Base-by-base conservation (phyloP, 2,113 vertebrate genomes). In the Sterna hirundo region DNA sequence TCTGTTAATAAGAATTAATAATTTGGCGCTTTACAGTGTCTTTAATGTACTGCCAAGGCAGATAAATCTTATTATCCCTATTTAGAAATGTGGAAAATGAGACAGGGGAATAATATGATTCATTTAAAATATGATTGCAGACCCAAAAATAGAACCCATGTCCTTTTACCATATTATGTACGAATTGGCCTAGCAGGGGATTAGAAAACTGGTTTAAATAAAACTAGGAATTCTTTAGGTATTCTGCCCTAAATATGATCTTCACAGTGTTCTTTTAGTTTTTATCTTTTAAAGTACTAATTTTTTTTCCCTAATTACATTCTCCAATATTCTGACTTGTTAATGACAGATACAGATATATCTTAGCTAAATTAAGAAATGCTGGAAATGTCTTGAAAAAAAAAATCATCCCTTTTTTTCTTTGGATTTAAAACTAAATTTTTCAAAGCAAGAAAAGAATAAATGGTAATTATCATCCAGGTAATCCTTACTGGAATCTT, bases 1-100 rank as follows among this genome's bases (percentile, higher is more conserved):
- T 68, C 16, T 60, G 14, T 61, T 91, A 93, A 74, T 44, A 82
- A 46, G 34, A 96, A 91, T 79, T 86, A 75, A 27, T 87, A 79
- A 87, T 61, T 40, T 75, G 44, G 52, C 85, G 62, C 25, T 85
- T 77, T 95, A 62, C 65, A 57, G 49, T 79, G 54, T 40, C 78
- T 94, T 95, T 93, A 82, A 91, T 87, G 66, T 76, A 69, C 66
- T 96, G 80, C 81, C 90, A 96, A 83, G 65, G 70, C 70, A 89
- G 74, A 94, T 46, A 87, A 79, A 93, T 44, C 78, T 79, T 80
- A 90, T 91, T 93, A 95, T 90, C 66, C 34, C 62, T 79, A 69
- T 64, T 94, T 80, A 87, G 66, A 96, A 87, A 92, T 64, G 60
- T 51, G 40, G 38, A 89, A 96, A 83, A 81, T 66, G 64, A 96